Evolutionary conservation across 2,113 vertebrate species (phyloP).

Genomic region (Chionomys nivalis): DNA sequence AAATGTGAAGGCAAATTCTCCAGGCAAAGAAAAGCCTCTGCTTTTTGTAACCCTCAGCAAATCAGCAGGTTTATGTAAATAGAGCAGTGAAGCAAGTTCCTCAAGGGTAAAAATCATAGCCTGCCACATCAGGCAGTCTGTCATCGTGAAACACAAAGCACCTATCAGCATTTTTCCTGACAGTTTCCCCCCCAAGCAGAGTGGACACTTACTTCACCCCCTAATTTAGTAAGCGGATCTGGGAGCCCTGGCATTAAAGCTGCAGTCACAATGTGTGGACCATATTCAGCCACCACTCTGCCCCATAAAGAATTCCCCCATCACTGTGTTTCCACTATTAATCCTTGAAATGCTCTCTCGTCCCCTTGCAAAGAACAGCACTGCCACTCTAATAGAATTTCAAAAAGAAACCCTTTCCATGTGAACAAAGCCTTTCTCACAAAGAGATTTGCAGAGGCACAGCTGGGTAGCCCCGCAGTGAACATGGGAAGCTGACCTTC

Average conservation of each 20-base stretch:
- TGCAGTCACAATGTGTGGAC: background rate
- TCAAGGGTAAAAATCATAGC: conserved; percentile 63
- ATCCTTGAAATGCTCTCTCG: conserved; percentile 26
- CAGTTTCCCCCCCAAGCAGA: conserved; percentile 17
- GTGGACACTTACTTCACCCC: background rate
- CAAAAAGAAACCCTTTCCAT: background rate
- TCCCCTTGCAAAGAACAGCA: background rate
- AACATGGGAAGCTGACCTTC: background rate
- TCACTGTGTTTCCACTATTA: background rate
- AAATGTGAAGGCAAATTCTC: conserved; percentile 34
- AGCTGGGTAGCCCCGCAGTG: background rate
- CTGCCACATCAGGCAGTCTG: conserved; percentile 44
- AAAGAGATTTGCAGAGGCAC: background rate
- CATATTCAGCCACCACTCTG: background rate
- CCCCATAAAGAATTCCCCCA: background rate
- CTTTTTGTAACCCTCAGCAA: conserved; percentile 40
- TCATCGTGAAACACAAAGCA: conserved; percentile 60
- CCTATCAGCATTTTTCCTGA: background rate
- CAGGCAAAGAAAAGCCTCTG: conserved; percentile 26
- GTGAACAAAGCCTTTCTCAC: conserved; percentile 40
- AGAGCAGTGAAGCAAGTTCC: background rate
- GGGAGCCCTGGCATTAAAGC: background rate
- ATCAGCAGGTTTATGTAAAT: conserved; percentile 59
- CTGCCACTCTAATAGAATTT: background rate
- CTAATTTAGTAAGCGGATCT: background rate